A percentile compares a stretch with the other conserved stretches of the same genome.
Conservation (phyloP, 2,888 invertebrate genomes). For the Eupithecia subumbrata region DNA sequence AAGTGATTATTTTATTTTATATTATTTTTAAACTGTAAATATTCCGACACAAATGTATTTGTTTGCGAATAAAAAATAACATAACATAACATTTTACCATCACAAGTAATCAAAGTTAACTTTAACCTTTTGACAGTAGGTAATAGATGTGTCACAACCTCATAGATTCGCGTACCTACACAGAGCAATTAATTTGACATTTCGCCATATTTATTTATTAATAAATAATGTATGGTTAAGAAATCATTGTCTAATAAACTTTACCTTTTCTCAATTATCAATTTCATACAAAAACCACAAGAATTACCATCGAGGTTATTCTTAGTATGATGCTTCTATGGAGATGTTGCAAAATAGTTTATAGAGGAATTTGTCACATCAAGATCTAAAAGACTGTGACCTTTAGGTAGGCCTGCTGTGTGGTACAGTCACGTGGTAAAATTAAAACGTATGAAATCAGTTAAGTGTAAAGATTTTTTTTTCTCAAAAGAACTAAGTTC, state of each 20-base stretch:
- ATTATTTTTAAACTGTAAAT: too few relatives aligned
- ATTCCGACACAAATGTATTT: too few relatives aligned
- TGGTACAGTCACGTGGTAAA: background rate
- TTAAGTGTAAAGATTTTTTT: too few relatives aligned
- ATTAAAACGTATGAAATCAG: too few relatives aligned
- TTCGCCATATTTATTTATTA: background rate
- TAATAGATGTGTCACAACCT: conserved; percentile 4
- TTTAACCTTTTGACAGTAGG: background rate
- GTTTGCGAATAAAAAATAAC: too few relatives aligned
- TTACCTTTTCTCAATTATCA: conserved; percentile 7
- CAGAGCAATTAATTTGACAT: conserved; percentile 12
- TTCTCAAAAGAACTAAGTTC: too few relatives aligned
- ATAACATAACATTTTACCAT: too few relatives aligned
- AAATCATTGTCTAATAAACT: background rate
- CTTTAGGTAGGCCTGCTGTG: background rate
- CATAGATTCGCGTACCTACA: conserved; percentile 2
- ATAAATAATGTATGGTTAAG: background rate
- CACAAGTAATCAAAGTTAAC: background rate
- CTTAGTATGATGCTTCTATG: background rate
- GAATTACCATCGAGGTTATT: background rate
- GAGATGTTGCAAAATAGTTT: conserved; percentile 2
- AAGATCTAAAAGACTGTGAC: background rate
- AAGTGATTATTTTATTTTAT: too few relatives aligned
- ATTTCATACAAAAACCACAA: conserved; percentile 15
- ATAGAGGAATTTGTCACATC: conserved; percentile 6